phyloP scores from a whole-genome alignment of 2,113 vertebrate genomes.

The Neofelis nebulosa region DNA sequence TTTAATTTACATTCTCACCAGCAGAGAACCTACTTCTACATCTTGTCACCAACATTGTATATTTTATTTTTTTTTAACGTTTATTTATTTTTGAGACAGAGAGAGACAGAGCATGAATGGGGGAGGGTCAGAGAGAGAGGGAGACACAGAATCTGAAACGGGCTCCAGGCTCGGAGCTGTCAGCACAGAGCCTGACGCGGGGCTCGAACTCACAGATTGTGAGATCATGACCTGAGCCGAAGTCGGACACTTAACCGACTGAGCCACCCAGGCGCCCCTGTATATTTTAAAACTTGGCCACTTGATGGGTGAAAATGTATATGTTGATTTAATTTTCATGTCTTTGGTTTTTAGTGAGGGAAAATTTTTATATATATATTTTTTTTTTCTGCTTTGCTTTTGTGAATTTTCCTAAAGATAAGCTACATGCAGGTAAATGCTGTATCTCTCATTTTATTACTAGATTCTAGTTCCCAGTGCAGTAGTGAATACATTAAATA shows the following conservation, averaged over 20 bases:
- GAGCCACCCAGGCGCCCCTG: background rate
- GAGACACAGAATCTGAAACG: too few species aligned
- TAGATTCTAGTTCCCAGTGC: background rate
- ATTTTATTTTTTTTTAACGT: background rate
- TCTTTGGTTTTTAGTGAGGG: background rate
- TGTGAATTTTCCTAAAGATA: background rate
- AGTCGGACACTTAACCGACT: too few species aligned
- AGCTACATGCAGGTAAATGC: background rate
- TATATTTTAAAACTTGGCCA: background rate
- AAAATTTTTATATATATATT: background rate
- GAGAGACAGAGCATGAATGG: too few species aligned
- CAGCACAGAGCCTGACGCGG: too few species aligned
- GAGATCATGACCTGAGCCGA: too few species aligned
- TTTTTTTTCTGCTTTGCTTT: background rate
- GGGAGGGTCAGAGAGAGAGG: too few species aligned
- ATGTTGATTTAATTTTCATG: background rate
- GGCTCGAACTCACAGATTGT: too few species aligned
- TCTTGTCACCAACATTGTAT: background rate
- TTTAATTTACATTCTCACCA: background rate
- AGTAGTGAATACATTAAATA: background rate
- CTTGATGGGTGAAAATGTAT: background rate
- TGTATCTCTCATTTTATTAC: background rate
- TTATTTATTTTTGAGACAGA: too few species aligned
- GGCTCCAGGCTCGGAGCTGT: too few species aligned
- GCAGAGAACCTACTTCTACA: background rate